Conservation (phyloP, 1,140 invertebrate genomes). For the Ganaspis sp. region DNA sequence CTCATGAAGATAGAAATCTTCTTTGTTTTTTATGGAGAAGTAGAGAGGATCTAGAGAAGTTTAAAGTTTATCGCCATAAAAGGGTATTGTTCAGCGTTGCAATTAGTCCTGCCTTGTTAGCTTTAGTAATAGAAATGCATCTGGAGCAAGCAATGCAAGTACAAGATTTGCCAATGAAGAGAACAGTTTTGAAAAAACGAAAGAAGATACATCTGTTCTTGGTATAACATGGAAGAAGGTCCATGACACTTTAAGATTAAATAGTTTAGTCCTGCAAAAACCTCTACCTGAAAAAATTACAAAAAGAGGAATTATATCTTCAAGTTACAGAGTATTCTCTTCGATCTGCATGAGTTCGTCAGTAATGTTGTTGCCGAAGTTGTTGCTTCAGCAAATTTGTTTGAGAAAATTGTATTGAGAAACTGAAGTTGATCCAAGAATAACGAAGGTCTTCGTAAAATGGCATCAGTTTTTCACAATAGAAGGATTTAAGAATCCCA, state of each 20-base stretch:
- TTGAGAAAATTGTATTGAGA: constrained; percentile 49
- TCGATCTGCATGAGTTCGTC: constrained; percentile 52
- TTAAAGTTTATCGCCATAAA: too few relatives aligned
- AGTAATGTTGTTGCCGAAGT: constrained; percentile 42
- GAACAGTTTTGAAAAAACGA: constrained; percentile 2
- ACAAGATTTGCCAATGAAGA: too few relatives aligned
- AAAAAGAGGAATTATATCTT: constrained; percentile 52
- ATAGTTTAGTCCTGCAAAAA: background rate
- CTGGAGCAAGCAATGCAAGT: too few relatives aligned
- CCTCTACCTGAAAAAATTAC: constrained; percentile 24
- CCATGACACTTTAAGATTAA: constrained; percentile 22
- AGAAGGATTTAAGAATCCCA: constrained; percentile 27
- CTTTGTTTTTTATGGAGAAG: too few relatives aligned
- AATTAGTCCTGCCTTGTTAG: too few relatives aligned
- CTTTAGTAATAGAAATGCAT: too few relatives aligned
- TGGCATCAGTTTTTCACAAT: constrained; percentile 30
- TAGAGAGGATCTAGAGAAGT: too few relatives aligned
- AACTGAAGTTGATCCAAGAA: constrained; percentile 26
- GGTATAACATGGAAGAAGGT: constrained; percentile 38
- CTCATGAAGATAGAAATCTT: too few relatives aligned
- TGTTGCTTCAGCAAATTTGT: constrained; percentile 49
- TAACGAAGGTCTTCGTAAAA: background rate
- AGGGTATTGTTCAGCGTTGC: too few relatives aligned
- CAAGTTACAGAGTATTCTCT: constrained; percentile 53
- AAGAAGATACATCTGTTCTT: constrained; percentile 16